Evolutionary conservation across 2,113 vertebrate species (phyloP).

Genomic region (Trinectes maculatus): DNA sequence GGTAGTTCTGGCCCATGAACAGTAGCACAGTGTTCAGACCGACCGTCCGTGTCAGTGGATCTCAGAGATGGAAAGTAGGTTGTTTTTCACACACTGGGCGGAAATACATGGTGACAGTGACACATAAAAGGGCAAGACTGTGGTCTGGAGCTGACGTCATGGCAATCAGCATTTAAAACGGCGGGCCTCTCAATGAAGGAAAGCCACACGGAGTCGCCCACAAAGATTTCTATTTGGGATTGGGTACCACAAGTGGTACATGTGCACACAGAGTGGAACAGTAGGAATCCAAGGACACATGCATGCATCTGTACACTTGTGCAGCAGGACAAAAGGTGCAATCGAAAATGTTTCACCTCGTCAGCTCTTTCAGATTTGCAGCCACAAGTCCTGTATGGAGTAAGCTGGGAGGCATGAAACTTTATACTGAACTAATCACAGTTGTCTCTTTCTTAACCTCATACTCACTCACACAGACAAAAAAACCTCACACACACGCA

Average conservation of each 20-base stretch:
- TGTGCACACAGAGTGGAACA: conserved; percentile 50
- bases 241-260: conserved; percentile 42
- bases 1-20: conserved; percentile 48
- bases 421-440: conserved; percentile 54
- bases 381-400: conserved; percentile 59
- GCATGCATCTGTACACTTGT: conserved; percentile 22
- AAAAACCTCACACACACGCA: conserved; percentile 23
- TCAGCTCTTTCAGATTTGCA: conserved; percentile 59
- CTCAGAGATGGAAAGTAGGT: conserved; percentile 55
- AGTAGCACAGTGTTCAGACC: conserved; percentile 53
- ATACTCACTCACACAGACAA: conserved; percentile 18
- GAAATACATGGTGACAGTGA: conserved; percentile 75
- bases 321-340: conserved; percentile 11
- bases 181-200: conserved; percentile 53
- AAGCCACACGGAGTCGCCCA: conserved; percentile 63
- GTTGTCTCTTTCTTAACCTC: conserved; percentile 49
- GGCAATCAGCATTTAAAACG: conserved; percentile 67
- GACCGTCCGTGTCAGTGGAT: conserved; percentile 37
- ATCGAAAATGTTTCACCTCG: conserved; percentile 35
- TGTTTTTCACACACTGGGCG: conserved; percentile 71
- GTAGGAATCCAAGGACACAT: conserved; percentile 40
- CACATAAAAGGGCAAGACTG: conserved; percentile 73
- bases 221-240: conserved; percentile 67
- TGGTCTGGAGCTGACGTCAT: conserved; percentile 77
- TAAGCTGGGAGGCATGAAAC: conserved; percentile 73